Base-by-base conservation (phyloP, 2,113 vertebrate genomes). In the Pseudolaguvia tuberculata region DNA sequence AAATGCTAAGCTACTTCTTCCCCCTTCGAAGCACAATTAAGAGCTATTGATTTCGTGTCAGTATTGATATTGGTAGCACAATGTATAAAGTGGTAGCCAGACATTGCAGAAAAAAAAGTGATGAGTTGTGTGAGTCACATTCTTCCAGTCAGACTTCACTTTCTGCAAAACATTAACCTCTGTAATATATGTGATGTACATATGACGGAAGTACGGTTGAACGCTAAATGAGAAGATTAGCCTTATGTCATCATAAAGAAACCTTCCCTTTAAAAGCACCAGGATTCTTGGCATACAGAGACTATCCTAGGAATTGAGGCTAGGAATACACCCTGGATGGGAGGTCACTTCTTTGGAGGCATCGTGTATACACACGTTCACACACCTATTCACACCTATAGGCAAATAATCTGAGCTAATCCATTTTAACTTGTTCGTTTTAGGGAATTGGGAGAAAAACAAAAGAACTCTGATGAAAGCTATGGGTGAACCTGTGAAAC, bases 111-210 rank as follows among this genome's bases (percentile, higher is more conserved):
- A 31, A 69, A 29, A 20, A 27, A 11, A 29, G 52, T 73, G 47
- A 73, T 73, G 27, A 39, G 72, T 62, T 73, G 15, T 25, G 1
- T 17, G 23, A 67, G 45, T 50, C 63, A 67, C 15, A 67, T 48
- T 50, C 23, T 27, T 50, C 48, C 12, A 29, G 15, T 50, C 45
- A 50, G 15, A 67, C 23, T 14, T 66, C 10, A 66, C 9, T 66
- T 66, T 45, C 63, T 66, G 61, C 13, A 15, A 65, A 47, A 65
- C 39, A 47, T 35, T 14, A 17, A 63, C 59, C 11, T n/a, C 1
- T 63, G 11, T 25, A 47, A 2, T 9, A 17, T 21, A 65, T 4
- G 23, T 13, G 10, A 6, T 23, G 31, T 25, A 47, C 42, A 25
- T 20, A 42, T 9, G 39, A 42, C 9, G 5, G 7, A 2, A 58